Percentiles rank a stretch among this genome's conserved stretches.
Conservation (phyloP, 2,797 vertebrate species). For the Lerista edwardsae region DNA sequence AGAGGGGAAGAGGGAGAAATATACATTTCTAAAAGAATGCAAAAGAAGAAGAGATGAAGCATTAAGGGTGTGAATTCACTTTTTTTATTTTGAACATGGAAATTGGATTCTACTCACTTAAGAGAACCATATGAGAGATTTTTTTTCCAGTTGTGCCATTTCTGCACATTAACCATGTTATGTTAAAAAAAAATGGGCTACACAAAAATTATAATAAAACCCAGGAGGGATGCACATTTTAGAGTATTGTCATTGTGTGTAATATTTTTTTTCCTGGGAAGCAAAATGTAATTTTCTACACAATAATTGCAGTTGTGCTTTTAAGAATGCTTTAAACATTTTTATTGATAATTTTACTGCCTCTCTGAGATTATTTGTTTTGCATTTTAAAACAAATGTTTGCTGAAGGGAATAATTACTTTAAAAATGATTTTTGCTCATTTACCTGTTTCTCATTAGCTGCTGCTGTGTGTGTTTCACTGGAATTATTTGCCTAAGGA, state of each 20-base stretch:
- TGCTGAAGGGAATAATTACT: slow-evolving; percentile 10
- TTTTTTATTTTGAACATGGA: too few relatives aligned
- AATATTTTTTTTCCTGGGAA: slow-evolving; percentile 2
- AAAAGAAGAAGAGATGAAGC: background rate
- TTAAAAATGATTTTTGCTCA: slow-evolving; percentile 8
- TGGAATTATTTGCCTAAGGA: background rate
- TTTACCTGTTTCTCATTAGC: background rate
- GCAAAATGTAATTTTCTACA: slow-evolving; percentile 1
- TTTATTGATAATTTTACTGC: slow-evolving; percentile 37
- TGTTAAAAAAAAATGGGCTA: background rate
- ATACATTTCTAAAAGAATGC: background rate
- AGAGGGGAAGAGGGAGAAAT: background rate
- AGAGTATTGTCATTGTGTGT: background rate
- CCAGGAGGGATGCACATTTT: slow-evolving; percentile 25
- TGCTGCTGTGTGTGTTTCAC: background rate
- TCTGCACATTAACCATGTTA: background rate
- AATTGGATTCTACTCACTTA: background rate
- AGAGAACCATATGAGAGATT: background rate
- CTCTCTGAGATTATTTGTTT: slow-evolving; percentile 22
- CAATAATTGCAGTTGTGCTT: background rate
- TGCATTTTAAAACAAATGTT: slow-evolving; percentile 6
- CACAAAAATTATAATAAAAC: background rate
- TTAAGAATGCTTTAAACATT: slow-evolving; percentile 21
- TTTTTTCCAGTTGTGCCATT: accelerated
- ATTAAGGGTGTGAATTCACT: background rate